Conservation (phyloP, 2,888 invertebrate genomes). For the Drosophila tripunctata region DNA sequence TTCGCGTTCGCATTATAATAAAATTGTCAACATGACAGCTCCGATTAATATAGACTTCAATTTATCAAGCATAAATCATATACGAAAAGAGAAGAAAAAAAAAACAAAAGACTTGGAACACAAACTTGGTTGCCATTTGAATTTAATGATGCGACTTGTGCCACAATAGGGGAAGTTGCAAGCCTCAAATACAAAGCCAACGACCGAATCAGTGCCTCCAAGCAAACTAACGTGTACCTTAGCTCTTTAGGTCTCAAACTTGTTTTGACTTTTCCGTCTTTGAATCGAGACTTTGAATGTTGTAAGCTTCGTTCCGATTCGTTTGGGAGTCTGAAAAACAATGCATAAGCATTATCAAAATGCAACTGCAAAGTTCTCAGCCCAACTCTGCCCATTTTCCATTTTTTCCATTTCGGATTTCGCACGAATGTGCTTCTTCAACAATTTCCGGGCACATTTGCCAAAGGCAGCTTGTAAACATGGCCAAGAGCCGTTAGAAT, state of each 20-base stretch:
- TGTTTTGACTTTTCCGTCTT: constrained; percentile 59
- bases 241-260: constrained; percentile 39
- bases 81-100: neutral
- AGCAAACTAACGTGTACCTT: no score
- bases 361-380: constrained; percentile 37
- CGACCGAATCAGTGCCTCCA: constrained; percentile 40
- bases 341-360: constrained; percentile 72
- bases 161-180: constrained; percentile 11
- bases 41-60: constrained; percentile 72
- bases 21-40: constrained; percentile 78
- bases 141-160: constrained; percentile 36
- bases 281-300: constrained; percentile 25
- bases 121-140: constrained; percentile 49
- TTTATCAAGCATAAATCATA: constrained; percentile 68
- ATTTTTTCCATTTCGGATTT: constrained; percentile 52
- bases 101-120: constrained; percentile 55
- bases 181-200: constrained; percentile 42
- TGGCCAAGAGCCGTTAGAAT: constrained; percentile 61
- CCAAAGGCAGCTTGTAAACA: constrained; percentile 69
- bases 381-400: constrained; percentile 27
- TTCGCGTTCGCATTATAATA: constrained; percentile 53
- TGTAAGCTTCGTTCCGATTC: constrained; percentile 26
- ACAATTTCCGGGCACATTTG: constrained; percentile 73
- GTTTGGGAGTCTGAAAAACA: constrained; percentile 42
- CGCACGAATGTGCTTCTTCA: constrained; percentile 21